Evolutionary conservation across 1,140 invertebrate genomes (phyloP).

Genomic region (Coenobita brevimanus): DNA sequence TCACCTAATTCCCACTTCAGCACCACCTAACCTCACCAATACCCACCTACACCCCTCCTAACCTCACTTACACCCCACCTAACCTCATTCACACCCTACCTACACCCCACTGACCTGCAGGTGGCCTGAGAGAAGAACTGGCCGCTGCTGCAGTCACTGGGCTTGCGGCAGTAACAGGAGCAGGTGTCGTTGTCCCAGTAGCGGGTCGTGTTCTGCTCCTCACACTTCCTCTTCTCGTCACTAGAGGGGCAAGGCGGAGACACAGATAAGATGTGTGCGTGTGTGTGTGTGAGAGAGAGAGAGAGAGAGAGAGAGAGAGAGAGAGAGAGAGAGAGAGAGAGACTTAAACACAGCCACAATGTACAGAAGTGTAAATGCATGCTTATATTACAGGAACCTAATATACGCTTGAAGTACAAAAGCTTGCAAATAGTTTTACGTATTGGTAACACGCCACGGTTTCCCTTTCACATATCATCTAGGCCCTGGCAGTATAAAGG

Average conservation of each 20-base stretch:
- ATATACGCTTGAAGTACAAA: too few species aligned
- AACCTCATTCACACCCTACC: constrained; percentile 26
- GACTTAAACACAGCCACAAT: not conserved
- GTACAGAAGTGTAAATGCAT: too few species aligned
- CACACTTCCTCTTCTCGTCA: constrained; percentile 78
- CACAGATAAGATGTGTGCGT: not conserved
- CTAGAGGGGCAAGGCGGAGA: constrained; percentile 22
- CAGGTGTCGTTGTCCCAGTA: constrained; percentile 79
- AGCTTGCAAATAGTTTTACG: too few species aligned
- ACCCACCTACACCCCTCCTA: too few species aligned
- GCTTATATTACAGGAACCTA: too few species aligned
- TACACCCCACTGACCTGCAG: constrained; percentile 75
- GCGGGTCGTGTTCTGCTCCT: constrained; percentile 74
- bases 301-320: too few species aligned
- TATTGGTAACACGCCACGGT: too few species aligned
- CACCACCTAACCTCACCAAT: too few species aligned
- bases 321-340: not conserved
- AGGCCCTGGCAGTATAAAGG: too few species aligned
- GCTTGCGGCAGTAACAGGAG: constrained; percentile 77
- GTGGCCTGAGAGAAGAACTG: constrained; percentile 77
- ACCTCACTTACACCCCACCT: too few species aligned
- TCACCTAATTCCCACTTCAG: too few species aligned
- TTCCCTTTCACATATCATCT: too few species aligned
- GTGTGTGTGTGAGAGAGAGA: not conserved
- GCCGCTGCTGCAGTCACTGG: constrained; percentile 78